Evolutionary conservation across 2,113 vertebrate genomes (phyloP).

Genomic region (Xiphorhynchus elegans): DNA sequence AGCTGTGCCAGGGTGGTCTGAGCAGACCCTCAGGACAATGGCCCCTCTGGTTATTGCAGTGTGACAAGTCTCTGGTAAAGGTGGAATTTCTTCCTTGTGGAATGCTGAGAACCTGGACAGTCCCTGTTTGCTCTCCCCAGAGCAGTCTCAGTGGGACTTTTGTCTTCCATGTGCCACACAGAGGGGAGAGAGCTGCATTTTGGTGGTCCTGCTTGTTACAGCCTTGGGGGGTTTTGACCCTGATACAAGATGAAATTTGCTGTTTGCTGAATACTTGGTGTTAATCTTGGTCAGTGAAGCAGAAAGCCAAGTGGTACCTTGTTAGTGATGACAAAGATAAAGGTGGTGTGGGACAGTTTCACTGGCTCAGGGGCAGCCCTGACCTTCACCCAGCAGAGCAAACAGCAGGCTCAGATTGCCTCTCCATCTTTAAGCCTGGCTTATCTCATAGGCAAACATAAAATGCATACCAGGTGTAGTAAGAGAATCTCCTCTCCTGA

Average conservation of each 20-base stretch:
- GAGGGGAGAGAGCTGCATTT: background rate
- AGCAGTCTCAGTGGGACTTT: background rate
- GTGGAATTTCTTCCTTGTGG: background rate
- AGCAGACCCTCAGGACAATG: background rate
- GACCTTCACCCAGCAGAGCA: background rate
- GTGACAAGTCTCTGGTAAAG: background rate
- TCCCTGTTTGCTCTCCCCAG: background rate
- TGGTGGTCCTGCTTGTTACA: background rate
- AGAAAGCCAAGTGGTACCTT: background rate
- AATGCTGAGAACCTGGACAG: background rate
- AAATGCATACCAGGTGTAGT: background rate
- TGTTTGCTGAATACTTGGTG: background rate
- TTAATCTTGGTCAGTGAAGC: background rate
- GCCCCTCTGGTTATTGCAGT: background rate
- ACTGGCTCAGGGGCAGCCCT: background rate
- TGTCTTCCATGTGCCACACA: background rate
- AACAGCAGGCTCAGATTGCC: background rate
- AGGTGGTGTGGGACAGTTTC: background rate
- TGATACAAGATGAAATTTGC: background rate
- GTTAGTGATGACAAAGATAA: background rate
- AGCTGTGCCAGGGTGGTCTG: background rate
- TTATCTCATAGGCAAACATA: background rate
- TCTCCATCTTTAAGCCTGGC: background rate
- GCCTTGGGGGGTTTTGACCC: background rate
- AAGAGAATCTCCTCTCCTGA: background rate